Conservation (phyloP, 2,888 invertebrate species). For the Bombylius major region DNA sequence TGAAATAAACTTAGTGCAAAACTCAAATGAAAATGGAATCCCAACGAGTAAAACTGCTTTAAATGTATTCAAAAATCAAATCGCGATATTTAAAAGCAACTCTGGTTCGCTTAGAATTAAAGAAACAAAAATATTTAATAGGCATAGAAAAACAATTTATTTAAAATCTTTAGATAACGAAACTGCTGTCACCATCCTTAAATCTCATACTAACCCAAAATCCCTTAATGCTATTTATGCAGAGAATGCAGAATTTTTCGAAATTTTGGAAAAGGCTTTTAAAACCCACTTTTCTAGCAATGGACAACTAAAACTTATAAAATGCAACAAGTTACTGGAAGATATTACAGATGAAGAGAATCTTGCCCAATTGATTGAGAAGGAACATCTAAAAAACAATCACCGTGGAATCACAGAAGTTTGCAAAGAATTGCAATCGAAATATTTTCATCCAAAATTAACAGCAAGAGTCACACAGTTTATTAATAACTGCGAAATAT, state of each 20-base stretch:
- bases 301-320: no score
- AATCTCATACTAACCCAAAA: not conserved
- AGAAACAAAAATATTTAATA: no score
- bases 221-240: slow-evolving; percentile 5
- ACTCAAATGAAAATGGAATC: no score
- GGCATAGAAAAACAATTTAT: no score
- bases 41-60: no score
- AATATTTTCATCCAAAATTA: slow-evolving; percentile 12
- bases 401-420: slow-evolving; percentile 12
- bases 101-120: no score
- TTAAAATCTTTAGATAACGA: no score
- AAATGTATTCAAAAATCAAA: no score
- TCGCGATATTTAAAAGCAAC: no score
- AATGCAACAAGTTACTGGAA: no score
- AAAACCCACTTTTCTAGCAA: not conserved
- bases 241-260: not conserved
- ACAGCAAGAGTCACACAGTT: slow-evolving; percentile 13
- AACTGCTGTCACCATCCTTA: no score
- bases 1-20: not conserved
- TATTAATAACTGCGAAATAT: slow-evolving; percentile 14
- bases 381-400: slow-evolving; percentile 16
- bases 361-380: slow-evolving; percentile 11
- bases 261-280: not conserved
- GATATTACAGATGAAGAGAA: slow-evolving; percentile 5
- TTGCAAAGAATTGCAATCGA: not conserved